Evolutionary conservation across 2,113 vertebrate genomes (phyloP).

Genomic region (Burhinus bistriatus): DNA sequence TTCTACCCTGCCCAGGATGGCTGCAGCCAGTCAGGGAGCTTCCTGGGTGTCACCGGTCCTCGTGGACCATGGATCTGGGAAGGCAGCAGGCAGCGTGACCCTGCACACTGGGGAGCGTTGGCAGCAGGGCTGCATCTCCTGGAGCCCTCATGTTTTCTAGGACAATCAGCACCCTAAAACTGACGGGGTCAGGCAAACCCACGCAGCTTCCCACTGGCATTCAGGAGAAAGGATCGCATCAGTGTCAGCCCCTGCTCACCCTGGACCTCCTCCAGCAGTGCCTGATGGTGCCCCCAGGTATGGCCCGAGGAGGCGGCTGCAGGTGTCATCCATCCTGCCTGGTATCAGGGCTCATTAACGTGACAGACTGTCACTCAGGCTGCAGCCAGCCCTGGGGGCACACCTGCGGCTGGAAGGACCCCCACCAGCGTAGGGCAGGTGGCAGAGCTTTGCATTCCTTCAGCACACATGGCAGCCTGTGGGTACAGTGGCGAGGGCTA

Average conservation of each 20-base stretch:
- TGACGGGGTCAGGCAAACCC: background rate
- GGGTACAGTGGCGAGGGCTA: background rate
- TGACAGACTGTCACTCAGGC: background rate
- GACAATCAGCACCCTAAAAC: accelerated
- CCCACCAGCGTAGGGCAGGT: accelerated
- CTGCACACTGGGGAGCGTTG: accelerated
- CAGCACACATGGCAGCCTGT: accelerated
- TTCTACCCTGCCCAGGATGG: background rate
- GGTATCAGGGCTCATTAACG: background rate
- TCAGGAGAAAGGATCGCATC: background rate
- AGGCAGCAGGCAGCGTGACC: background rate
- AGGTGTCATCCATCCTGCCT: background rate
- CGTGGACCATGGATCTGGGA: background rate
- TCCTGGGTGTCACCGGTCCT: background rate
- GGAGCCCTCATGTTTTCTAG: background rate
- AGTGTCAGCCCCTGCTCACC: accelerated
- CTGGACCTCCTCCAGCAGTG: accelerated
- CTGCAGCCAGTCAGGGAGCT: background rate
- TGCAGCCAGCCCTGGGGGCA: background rate
- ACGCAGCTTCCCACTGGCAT: accelerated
- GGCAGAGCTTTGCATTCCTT: background rate
- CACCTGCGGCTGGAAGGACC: background rate
- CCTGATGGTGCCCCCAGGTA: background rate
- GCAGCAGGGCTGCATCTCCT: accelerated
- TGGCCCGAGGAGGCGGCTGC: background rate